Base-by-base conservation (phyloP, 2,888 invertebrate genomes). In the Philereme vetulata region DNA sequence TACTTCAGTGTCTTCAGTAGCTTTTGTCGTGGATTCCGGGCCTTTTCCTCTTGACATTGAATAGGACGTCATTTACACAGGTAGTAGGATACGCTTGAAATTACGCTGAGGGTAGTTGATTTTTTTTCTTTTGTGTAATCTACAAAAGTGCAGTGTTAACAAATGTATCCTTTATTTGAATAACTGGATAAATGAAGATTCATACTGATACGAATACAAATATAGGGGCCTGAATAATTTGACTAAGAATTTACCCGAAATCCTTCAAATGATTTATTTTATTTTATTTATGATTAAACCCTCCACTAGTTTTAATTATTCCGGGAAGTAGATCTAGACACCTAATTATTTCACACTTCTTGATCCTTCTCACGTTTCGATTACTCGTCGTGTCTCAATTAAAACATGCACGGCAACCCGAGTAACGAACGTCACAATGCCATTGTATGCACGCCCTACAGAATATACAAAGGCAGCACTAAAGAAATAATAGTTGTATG, bases 231-330 rank as follows among this genome's bases (percentile, higher is more conserved):
- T 21, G 21, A 1, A 21, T 21, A 21, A 21, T 42, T 64, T 64
- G 40, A 58, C 52, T 52, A 60, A 57, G 57, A 65, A 63, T 54
- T 65, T 44, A 64, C 56, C 60, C 66, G 77, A 75, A 73, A 72
- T 74, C 72, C 72, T 75, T 78, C 21, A 21, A 21, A 21, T 21
- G 21, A n/a, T n/a, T n/a, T n/a, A n/a, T n/a, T n/a, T n/a, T n/a
- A n/a, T n/a, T n/a, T n/a, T n/a, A n/a, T n/a, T n/a, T n/a, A n/a
- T n/a, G n/a, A 21, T 21, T 21, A 21, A 21, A 21, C 1, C 21
- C 21, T 21, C 21, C 21, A 21, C 21, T 21, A 21, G 21, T 21
- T 68, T 77, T 76, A 77, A 78, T 79, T 77, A 75, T 74, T 60
- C 60, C 55, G 63, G 68, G 64, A 70, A 74, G 71, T 66, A 63